Percentiles rank a stretch among this genome's conserved stretches.
Evolutionary conservation across 2,113 vertebrate species (phyloP).

Genomic region (Mellivora capensis): DNA sequence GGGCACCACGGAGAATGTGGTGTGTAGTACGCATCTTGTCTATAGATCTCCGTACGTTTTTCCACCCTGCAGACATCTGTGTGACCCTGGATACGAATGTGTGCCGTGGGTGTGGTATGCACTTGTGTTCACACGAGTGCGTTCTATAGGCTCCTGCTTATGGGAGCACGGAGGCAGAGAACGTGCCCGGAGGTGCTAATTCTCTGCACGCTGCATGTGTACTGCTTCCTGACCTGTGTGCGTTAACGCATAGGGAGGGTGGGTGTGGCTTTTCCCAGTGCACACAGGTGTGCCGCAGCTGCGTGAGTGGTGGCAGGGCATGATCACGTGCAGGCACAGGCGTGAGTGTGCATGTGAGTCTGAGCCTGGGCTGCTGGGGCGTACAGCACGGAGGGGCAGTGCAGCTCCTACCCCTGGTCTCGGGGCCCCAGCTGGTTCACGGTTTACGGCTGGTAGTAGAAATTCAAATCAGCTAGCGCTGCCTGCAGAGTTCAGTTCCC

Average conservation of each 20-base stretch:
- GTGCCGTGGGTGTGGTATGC: neutral
- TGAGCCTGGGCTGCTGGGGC: neutral
- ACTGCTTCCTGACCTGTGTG: too few relatives aligned
- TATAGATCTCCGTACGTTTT: neutral
- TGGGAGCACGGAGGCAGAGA: neutral
- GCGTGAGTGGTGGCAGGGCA: neutral
- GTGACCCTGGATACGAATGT: neutral
- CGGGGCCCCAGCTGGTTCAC: neutral
- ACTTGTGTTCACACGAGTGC: neutral
- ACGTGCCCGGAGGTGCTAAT: fast-evolving
- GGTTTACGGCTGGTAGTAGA: slow-evolving; percentile 46
- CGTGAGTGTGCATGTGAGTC: fast-evolving
- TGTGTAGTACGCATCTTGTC: neutral
- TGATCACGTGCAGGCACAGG: neutral
- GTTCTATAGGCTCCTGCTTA: neutral
- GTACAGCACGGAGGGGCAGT: neutral
- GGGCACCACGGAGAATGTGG: fast-evolving
- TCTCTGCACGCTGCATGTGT: neutral
- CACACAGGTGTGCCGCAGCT: neutral
- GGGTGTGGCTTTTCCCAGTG: neutral
- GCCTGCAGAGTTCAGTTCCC: slow-evolving; percentile 62
- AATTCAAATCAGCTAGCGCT: slow-evolving; percentile 55
- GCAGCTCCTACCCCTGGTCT: neutral
- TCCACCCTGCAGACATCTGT: neutral
- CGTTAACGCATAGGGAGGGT: fast-evolving